Conservation (phyloP, 2,888 invertebrate species). For the Orthosia incerta region DNA sequence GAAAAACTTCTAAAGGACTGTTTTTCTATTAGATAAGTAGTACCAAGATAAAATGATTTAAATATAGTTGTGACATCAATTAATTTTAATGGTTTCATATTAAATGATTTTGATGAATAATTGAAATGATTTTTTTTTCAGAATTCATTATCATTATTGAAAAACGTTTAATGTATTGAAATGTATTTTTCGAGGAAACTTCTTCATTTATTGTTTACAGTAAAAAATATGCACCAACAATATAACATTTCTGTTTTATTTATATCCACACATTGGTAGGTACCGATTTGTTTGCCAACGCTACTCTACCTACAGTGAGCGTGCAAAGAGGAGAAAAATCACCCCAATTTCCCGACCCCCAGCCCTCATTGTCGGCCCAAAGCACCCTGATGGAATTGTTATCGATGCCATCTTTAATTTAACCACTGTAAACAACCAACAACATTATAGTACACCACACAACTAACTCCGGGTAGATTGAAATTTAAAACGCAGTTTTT, state of each 20-base stretch:
- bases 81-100: background rate
- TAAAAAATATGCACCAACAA: too few relatives aligned
- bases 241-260: background rate
- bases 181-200: background rate
- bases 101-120: too few relatives aligned
- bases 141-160: too few relatives aligned
- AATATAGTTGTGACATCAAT: too few relatives aligned
- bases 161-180: too few relatives aligned
- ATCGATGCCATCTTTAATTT: slow-evolving; percentile 92
- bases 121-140: background rate
- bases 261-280: background rate
- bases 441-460: slow-evolving; percentile 43
- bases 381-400: slow-evolving; percentile 90
- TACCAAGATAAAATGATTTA: too few relatives aligned
- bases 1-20: background rate
- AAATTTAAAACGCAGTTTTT: slow-evolving; percentile 12
- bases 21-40: background rate
- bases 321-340: slow-evolving; percentile 88
- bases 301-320: slow-evolving; percentile 74
- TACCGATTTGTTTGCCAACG: slow-evolving; percentile 63
- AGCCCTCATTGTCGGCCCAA: slow-evolving; percentile 83
- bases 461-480: slow-evolving; percentile 22
- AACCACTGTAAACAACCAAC: slow-evolving; percentile 81
- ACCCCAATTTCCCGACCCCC: slow-evolving; percentile 88
- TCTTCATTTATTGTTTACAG: background rate